Conservation (phyloP, 1,140 invertebrate genomes). For the Philopotamus ludificatus region DNA sequence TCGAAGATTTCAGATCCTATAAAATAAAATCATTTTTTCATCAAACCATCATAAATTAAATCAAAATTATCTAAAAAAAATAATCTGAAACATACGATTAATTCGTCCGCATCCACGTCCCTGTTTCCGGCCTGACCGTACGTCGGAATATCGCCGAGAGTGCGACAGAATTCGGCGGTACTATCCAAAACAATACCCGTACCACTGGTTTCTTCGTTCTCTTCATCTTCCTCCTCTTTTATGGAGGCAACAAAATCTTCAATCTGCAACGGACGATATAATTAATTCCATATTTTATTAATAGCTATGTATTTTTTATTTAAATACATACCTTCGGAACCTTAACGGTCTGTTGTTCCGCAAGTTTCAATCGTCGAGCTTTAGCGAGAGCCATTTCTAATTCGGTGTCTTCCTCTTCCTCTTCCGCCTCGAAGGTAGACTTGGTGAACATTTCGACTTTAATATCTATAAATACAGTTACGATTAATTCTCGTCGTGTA, state of each 20-base stretch:
- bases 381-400: conserved; percentile 57
- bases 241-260: conserved; percentile 49
- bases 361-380: conserved; percentile 47
- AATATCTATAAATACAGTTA: conserved; percentile 50
- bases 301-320: too few relatives aligned
- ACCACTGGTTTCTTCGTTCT: conserved; percentile 50
- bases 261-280: conserved; percentile 46
- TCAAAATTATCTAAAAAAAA: conserved; percentile 40
- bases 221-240: conserved; percentile 50
- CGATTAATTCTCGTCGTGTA: not conserved
- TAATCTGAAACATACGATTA: conserved; percentile 63
- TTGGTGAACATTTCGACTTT: conserved; percentile 58
- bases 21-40: not conserved
- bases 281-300: too few relatives aligned
- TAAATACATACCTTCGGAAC: conserved; percentile 45
- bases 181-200: conserved; percentile 84
- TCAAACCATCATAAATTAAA: conserved; percentile 29
- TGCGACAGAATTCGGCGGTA: conserved; percentile 96
- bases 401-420: conserved; percentile 74
- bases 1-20: conserved; percentile 39
- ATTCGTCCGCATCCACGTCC: conserved; percentile 78
- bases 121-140: conserved; percentile 86
- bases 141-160: conserved; percentile 92
- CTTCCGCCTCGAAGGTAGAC: conserved; percentile 78
- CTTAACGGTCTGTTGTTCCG: conserved; percentile 29